Percentiles rank a stretch among this genome's conserved stretches.
phyloP scores from a whole-genome alignment of 1,140 invertebrate genomes.

The Lucilia sericata region DNA sequence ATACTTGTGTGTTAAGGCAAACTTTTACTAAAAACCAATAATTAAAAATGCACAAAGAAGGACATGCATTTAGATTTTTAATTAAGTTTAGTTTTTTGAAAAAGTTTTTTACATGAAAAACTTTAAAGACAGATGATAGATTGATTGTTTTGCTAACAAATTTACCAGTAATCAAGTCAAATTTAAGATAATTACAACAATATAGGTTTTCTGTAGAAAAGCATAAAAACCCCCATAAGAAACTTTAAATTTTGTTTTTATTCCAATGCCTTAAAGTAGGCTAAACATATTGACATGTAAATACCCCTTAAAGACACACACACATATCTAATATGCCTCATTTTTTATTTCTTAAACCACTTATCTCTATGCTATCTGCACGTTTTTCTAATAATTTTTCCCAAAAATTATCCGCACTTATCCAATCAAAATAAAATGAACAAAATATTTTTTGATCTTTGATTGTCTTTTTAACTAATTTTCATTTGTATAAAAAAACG shows the following conservation, averaged over 20 bases:
- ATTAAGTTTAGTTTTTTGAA: not conserved
- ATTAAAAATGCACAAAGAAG: constrained; percentile 2
- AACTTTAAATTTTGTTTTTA: too few relatives aligned
- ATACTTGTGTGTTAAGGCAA: not conserved
- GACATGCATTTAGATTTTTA: constrained; percentile 26
- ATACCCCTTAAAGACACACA: not conserved
- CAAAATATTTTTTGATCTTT: constrained; percentile 22
- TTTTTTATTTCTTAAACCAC: not conserved
- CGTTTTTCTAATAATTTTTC: constrained; percentile 22
- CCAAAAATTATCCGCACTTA: constrained; percentile 14
- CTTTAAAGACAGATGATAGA: too few relatives aligned
- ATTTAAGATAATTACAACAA: too few relatives aligned
- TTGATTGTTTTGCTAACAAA: too few relatives aligned
- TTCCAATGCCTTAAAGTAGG: not conserved
- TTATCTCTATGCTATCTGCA: not conserved
- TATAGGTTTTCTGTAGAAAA: too few relatives aligned
- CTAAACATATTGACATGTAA: not conserved
- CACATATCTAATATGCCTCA: not conserved
- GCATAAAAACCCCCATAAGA: too few relatives aligned
- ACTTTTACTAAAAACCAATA: not conserved
- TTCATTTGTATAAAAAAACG: constrained; percentile 18
- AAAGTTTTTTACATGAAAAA: not conserved
- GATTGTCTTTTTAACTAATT: constrained; percentile 46
- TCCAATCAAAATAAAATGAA: constrained; percentile 20
- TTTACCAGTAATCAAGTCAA: too few relatives aligned